Evolutionary conservation across 2,888 invertebrate genomes (phyloP).

Genomic region (Stegana nigrithorax): DNA sequence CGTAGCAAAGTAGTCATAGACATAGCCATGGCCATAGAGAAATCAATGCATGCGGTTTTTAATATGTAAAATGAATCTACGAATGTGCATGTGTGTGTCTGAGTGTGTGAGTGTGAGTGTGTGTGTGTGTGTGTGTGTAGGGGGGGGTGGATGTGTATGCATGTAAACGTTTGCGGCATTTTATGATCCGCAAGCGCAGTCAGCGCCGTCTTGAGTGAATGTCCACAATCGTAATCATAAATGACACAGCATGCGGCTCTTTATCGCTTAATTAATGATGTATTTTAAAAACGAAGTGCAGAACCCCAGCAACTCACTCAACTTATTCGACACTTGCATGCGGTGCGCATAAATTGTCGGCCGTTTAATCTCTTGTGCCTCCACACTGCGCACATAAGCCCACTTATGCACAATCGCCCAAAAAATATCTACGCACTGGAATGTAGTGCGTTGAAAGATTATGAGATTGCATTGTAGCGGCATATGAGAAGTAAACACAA

Average conservation of each 20-base stretch:
- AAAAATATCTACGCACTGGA: neutral
- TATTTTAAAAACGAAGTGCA: conserved; percentile 43
- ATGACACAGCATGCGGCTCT: conserved; percentile 52
- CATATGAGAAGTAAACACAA: too few species aligned
- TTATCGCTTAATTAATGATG: conserved; percentile 62
- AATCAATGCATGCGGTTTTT: neutral
- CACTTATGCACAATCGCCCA: neutral
- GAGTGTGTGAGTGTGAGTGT: too few species aligned
- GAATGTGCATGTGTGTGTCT: neutral
- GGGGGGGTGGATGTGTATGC: too few species aligned
- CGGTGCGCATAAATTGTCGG: too few species aligned
- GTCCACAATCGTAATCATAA: conserved; percentile 17
- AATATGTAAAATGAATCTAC: neutral
- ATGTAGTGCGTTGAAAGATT: too few species aligned
- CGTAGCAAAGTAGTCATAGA: neutral
- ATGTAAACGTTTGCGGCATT: conserved; percentile 8
- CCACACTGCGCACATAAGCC: neutral
- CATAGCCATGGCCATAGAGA: neutral
- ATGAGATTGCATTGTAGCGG: neutral
- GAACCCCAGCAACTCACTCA: neutral
- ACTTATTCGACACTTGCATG: too few species aligned
- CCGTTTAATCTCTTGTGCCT: neutral
- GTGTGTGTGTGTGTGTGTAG: too few species aligned
- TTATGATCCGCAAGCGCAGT: conserved; percentile 1
- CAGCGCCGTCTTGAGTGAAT: neutral